A percentile compares a stretch with the other conserved stretches of the same genome.
phyloP scores from a whole-genome alignment of 2,113 vertebrate species.

The Pionites leucogaster region DNA sequence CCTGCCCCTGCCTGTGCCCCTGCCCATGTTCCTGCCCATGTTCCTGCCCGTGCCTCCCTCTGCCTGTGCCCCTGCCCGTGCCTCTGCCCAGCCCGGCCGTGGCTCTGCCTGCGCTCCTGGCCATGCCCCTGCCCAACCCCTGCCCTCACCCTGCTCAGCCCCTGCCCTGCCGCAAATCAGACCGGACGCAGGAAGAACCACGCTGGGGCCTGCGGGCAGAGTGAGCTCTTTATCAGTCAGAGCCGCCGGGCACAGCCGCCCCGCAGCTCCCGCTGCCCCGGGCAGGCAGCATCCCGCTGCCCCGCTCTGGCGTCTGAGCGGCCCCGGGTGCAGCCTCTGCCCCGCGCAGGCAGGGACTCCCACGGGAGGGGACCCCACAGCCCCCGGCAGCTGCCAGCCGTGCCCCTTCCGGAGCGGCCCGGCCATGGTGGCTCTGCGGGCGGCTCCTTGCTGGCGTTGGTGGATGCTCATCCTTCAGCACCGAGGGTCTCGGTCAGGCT shows the following conservation, averaged over 20 bases:
- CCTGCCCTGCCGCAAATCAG: no score
- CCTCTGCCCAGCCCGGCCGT: neutral
- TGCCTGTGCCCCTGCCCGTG: rapidly evolving
- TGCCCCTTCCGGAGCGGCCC: neutral
- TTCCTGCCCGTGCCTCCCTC: no score
- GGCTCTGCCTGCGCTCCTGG: no score
- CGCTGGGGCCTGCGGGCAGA: neutral
- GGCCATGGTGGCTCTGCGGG: no score
- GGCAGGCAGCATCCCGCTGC: neutral
- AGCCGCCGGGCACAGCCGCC: rapidly evolving
- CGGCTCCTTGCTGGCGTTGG: neutral
- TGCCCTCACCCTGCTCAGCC: neutral
- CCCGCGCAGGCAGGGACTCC: neutral
- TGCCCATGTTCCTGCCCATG: no score
- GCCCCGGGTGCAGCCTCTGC: neutral
- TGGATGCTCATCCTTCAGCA: neutral
- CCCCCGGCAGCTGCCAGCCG: neutral
- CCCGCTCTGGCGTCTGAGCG: neutral
- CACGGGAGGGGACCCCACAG: neutral
- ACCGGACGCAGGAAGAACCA: neutral
- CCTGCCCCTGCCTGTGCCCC: no score
- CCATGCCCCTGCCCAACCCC: neutral
- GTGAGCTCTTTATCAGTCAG: neutral
- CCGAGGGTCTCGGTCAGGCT: neutral
- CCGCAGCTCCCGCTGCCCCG: neutral